Conservation (phyloP, 2,797 vertebrate species). For the Lagothrix lagotricha region DNA sequence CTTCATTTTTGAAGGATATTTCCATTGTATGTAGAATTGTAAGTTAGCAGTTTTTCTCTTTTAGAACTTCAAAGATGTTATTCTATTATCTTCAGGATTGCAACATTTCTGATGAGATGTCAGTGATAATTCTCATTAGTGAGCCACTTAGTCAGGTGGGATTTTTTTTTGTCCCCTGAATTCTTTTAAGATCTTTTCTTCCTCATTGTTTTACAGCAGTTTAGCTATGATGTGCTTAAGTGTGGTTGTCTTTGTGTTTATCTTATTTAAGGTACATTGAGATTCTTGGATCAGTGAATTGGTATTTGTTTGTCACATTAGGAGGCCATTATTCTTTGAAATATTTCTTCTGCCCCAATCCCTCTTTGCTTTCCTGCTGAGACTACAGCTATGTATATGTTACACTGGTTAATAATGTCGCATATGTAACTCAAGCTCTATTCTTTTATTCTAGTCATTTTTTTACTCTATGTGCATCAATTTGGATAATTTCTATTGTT, state of each 20-base stretch:
- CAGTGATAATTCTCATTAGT: neutral
- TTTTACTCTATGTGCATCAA: neutral
- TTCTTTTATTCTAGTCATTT: neutral
- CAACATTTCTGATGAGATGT: neutral
- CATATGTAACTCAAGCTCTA: neutral
- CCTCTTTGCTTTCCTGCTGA: constrained; percentile 32
- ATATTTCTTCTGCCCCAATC: neutral
- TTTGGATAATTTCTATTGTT: neutral
- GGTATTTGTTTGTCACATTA: neutral
- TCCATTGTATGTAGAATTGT: neutral
- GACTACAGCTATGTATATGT: neutral
- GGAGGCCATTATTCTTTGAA: neutral
- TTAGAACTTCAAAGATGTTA: neutral
- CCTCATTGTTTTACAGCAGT: neutral
- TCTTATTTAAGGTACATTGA: neutral
- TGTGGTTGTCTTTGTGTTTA: constrained; percentile 16
- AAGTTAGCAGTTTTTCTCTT: neutral
- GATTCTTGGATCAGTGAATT: neutral
- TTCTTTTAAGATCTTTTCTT: neutral
- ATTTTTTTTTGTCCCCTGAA: neutral
- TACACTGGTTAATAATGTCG: neutral
- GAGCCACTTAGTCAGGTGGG: neutral
- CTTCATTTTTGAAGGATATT: constrained; percentile 14
- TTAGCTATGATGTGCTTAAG: neutral
- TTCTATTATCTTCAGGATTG: neutral